Base-by-base conservation (phyloP, 1,140 invertebrate species). In the Drosophila navojoa region DNA sequence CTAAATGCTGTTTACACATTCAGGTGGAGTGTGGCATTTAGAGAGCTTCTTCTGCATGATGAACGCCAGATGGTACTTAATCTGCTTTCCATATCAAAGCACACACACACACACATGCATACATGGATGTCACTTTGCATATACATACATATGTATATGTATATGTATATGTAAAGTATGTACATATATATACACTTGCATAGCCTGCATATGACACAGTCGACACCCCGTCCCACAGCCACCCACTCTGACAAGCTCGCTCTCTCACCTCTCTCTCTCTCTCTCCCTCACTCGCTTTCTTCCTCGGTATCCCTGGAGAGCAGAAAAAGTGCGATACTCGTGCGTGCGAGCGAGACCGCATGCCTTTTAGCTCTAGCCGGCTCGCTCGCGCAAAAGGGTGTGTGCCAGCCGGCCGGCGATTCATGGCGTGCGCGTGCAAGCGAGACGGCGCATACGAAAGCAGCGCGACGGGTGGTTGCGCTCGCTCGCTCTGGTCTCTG, bases 301-400 rank as follows among this genome's bases (percentile, higher is more conserved):
- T 32, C 29, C 62, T 58, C 52, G 16, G 6, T n/a, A 45, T 45
- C 42, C 42, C 42, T 45, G 42, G 42, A 45, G 42, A 45, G 42
- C 19, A 27, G 42, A 25, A 16, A 45, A 57, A 38, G 19, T 4
- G 10, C 19, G 32, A 38, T 45, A 10, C 27, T 27, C 29, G 42
- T 45, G 42, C 19, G 19, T 22, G 29, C 15, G 60, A 53, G 47
- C 22, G 47, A 27, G 38, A 3, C 35, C 29, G 53, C n/a, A 35
- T 40, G 13, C 25, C 19, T 50, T 44, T 25, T 7, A n/a, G 42
- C 32, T 59, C 13, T 44, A 38, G 52, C 58, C 44, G 7, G 45
- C 38, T 68, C 47, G 53, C 53, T 72, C 22, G 27, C 50, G 29
- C 66, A 45, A 89, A 84, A 89, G 79, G 84, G 84, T 89, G 84